Percentiles rank a stretch among this genome's conserved stretches.
phyloP scores from a whole-genome alignment of 2,888 invertebrate genomes.

The Eilema caniola region DNA sequence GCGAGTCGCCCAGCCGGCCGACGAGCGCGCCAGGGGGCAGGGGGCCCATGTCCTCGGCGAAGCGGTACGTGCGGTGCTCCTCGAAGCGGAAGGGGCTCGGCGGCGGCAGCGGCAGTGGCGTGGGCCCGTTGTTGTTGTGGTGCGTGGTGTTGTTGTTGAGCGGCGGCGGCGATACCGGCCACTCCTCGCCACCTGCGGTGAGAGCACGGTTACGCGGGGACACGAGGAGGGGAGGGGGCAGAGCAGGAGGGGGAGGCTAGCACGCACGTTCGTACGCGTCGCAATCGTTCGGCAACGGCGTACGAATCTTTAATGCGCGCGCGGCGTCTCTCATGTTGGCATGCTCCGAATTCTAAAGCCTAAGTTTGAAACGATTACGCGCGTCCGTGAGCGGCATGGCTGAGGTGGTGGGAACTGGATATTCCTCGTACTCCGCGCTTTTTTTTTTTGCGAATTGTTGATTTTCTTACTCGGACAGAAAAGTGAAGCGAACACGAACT shows the following conservation, averaged over 20 bases:
- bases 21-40: conserved; percentile 93
- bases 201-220: conserved; percentile 88
- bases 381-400: conserved; percentile 77
- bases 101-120: conserved; percentile 82
- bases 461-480: conserved; percentile 54
- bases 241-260: conserved; percentile 56
- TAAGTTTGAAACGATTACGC: conserved; percentile 72
- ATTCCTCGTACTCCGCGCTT: conserved; percentile 75
- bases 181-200: conserved; percentile 84
- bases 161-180: conserved; percentile 83
- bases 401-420: conserved; percentile 73
- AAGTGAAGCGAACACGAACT: conserved; percentile 81
- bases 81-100: conserved; percentile 92
- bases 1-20: conserved; percentile 94
- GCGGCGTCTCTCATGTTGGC: conserved; percentile 70
- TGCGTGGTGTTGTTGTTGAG: conserved; percentile 86
- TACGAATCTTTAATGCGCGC: conserved; percentile 67
- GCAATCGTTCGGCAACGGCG: conserved; percentile 62
- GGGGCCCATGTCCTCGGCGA: conserved; percentile 93
- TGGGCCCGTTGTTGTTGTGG: conserved; percentile 85
- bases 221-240: conserved; percentile 90
- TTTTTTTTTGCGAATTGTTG: conserved; percentile 49
- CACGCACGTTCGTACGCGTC: conserved; percentile 72
- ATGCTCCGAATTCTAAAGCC: conserved; percentile 67
- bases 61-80: conserved; percentile 93